A percentile compares a stretch with the other conserved stretches of the same genome.
Conservation (phyloP, 2,113 vertebrate species). For the Malurus cyaneus region DNA sequence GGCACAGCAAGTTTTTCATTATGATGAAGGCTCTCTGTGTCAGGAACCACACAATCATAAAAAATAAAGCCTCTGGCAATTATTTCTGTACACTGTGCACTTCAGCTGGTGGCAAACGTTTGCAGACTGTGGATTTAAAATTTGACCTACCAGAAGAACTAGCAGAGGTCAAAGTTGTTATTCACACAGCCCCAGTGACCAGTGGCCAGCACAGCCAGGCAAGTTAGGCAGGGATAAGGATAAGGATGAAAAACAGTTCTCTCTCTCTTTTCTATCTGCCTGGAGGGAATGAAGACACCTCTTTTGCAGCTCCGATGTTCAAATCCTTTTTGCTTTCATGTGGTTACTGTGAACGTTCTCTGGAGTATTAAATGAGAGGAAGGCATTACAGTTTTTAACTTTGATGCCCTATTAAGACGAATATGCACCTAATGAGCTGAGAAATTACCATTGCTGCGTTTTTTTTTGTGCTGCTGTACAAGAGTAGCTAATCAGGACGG, state of each 20-base stretch:
- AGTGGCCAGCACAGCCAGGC: neutral
- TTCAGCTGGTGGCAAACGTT: neutral
- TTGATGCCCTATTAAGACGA: conserved; percentile 76
- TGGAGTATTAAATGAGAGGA: conserved; percentile 73
- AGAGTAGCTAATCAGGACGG: conserved; percentile 28
- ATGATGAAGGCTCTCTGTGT: neutral
- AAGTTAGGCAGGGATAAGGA: neutral
- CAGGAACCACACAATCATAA: neutral
- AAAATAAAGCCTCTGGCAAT: neutral
- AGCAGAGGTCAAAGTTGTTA: neutral
- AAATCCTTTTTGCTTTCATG: conserved; percentile 72
- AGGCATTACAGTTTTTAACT: conserved; percentile 75
- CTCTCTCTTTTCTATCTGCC: conserved; percentile 28
- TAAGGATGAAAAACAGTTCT: conserved; percentile 5
- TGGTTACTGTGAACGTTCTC: conserved; percentile 66
- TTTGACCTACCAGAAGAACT: neutral
- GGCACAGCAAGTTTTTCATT: neutral
- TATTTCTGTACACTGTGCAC: neutral
- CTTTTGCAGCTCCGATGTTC: conserved; percentile 33
- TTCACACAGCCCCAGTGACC: neutral
- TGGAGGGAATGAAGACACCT: conserved; percentile 61
- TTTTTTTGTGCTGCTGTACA: conserved; percentile 13
- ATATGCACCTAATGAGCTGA: conserved; percentile 75
- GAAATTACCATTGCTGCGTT: conserved; percentile 58
- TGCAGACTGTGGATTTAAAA: neutral